Conservation (phyloP, 2,113 vertebrate species). For the Emydura subglobosa region DNA sequence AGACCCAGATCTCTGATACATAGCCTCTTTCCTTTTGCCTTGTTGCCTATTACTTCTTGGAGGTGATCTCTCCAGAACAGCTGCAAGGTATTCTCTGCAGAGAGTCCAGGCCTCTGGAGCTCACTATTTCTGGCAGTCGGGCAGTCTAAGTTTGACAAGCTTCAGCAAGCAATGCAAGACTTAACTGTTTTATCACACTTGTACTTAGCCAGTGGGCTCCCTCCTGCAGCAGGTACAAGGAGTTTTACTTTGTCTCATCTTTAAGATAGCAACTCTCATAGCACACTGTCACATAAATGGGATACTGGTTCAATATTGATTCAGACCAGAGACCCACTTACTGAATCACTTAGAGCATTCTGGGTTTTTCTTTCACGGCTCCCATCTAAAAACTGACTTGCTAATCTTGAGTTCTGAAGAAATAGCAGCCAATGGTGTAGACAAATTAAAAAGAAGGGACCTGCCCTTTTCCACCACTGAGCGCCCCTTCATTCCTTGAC, state of each 20-base stretch:
- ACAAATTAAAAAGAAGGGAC: not conserved
- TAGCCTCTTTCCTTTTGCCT: not conserved
- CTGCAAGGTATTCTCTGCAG: not conserved
- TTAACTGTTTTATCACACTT: not conserved
- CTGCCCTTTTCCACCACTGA: not conserved
- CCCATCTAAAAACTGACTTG: not conserved
- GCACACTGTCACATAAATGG: not conserved
- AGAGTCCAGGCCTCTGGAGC: not conserved
- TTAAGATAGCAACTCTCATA: not conserved
- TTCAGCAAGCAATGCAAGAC: not conserved
- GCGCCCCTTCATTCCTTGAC: not conserved
- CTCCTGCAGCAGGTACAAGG: not conserved
- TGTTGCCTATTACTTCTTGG: not conserved
- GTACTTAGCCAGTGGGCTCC: not conserved
- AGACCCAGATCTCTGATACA: not conserved
- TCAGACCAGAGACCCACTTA: not conserved
- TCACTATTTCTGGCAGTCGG: not conserved
- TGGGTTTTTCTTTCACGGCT: not conserved
- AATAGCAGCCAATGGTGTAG: not conserved
- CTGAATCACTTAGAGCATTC: not conserved
- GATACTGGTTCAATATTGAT: not conserved
- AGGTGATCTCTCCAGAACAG: accelerated
- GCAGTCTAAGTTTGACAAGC: not conserved
- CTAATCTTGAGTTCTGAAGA: not conserved
- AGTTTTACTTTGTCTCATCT: not conserved